phyloP scores from a whole-genome alignment of 2,797 vertebrate species.

The Pelodytes ibericus region DNA sequence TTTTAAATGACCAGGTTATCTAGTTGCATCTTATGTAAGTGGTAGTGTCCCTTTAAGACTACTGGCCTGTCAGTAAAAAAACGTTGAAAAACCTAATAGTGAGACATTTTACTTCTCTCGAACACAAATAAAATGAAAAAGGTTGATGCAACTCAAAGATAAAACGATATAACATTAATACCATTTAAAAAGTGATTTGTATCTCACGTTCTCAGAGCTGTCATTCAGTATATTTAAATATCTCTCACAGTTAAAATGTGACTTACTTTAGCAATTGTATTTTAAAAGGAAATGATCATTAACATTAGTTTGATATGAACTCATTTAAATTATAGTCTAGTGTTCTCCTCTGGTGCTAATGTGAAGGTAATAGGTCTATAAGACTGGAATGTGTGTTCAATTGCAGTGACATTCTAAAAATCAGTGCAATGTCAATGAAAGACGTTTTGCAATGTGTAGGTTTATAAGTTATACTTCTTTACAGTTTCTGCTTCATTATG shows the following conservation, averaged over 20 bases:
- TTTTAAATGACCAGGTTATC: too few species aligned
- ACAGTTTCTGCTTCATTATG: too few species aligned
- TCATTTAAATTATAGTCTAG: neutral
- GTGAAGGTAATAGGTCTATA: neutral
- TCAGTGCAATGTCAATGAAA: neutral
- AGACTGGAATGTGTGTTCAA: neutral
- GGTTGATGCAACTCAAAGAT: neutral
- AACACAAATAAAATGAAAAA: neutral
- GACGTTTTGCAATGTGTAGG: neutral
- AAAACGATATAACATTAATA: neutral
- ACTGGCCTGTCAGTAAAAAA: too few species aligned
- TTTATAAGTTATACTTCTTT: too few species aligned
- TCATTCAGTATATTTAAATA: neutral
- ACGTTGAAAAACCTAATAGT: too few species aligned
- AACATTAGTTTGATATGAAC: neutral
- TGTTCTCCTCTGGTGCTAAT: neutral
- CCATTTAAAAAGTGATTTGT: neutral
- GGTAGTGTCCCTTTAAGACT: too few species aligned
- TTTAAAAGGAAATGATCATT: neutral
- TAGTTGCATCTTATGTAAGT: too few species aligned
- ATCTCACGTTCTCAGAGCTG: neutral
- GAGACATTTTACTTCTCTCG: neutral
- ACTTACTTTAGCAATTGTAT: neutral
- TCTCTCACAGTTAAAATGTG: neutral
- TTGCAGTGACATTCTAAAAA: neutral